Percentiles rank a stretch among this genome's conserved stretches.
phyloP scores from a whole-genome alignment of 2,797 vertebrate genomes.

The Protonibea diacanthus region DNA sequence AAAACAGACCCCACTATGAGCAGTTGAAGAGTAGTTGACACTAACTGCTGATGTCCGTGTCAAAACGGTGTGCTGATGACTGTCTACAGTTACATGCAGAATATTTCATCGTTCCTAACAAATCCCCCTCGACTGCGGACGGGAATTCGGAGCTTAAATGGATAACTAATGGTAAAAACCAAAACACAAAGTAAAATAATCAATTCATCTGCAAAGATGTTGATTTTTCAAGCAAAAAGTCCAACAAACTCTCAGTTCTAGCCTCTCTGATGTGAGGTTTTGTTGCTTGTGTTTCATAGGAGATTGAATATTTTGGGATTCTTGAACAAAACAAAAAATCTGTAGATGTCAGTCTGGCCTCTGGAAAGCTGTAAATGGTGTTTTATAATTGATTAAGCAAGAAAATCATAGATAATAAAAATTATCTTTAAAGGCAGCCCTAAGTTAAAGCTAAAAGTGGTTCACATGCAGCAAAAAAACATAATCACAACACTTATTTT shows the following conservation, averaged over 20 bases:
- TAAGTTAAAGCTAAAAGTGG: background rate
- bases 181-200: background rate
- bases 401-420: background rate
- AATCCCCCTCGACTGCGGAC: background rate
- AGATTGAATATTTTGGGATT: background rate
- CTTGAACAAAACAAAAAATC: background rate
- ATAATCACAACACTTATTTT: background rate
- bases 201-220: background rate
- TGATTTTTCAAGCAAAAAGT: background rate
- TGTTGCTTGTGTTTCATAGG: background rate
- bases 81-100: background rate
- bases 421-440: background rate
- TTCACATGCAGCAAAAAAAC: background rate
- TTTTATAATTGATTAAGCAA: background rate
- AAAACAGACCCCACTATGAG: conserved; percentile 34
- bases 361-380: too few relatives aligned
- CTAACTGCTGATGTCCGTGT: conserved; percentile 37
- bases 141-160: background rate
- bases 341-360: background rate
- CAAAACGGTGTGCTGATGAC: conserved; percentile 5
- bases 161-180: background rate
- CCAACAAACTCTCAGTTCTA: background rate
- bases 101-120: background rate
- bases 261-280: background rate
- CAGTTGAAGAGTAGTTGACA: conserved; percentile 44